Evolutionary conservation across 2,888 invertebrate species (phyloP), one percentile per base, ranked within the genome.

Genomic region (Molanna angustata): DNA sequence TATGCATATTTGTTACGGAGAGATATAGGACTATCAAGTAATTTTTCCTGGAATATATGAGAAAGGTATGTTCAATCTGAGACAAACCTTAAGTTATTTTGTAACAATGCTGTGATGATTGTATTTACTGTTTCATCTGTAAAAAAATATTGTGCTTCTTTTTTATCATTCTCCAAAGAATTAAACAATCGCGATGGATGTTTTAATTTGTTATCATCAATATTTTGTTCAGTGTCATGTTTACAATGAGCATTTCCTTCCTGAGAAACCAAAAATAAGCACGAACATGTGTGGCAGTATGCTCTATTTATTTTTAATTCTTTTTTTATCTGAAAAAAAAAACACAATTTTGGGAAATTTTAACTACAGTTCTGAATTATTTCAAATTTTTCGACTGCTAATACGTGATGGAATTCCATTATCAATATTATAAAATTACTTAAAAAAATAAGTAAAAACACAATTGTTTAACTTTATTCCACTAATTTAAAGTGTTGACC

Each of bases 101-200:
- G 71, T 20, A 71, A 67, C 18, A 89, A 71, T 61, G 85, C 82
- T 16, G 80, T 74, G 9, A 83, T 65, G 13, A 93, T 78, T 57
- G 86, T 83, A 9, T 75, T 64, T 3, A 86, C 76, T 19, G 89
- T 78, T 57, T 80, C 78, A 57, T 82, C 76, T 1, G 87, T 80
- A 69, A 95, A 95, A 62, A 93, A 80, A 68, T 89, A 94, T 68
- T 94, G 94, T 0, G 94, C 94, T 70, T 93, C 91, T 18, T 83
- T 85, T 61, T 88, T 86, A 44, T 88, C 82, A 70, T 88, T 82
- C 40, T 85, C 82, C 11, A 88, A 65, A 0, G 90, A 83, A 20
- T 78, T 76, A 7, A 94, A 67, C 64, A 91, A 77, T 49, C 78
- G 75, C 0, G 87, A 83, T 0, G 90, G 88, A 61, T 80, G 74